phyloP scores from a whole-genome alignment of 2,888 invertebrate species.

The Ellobium chinense region DNA sequence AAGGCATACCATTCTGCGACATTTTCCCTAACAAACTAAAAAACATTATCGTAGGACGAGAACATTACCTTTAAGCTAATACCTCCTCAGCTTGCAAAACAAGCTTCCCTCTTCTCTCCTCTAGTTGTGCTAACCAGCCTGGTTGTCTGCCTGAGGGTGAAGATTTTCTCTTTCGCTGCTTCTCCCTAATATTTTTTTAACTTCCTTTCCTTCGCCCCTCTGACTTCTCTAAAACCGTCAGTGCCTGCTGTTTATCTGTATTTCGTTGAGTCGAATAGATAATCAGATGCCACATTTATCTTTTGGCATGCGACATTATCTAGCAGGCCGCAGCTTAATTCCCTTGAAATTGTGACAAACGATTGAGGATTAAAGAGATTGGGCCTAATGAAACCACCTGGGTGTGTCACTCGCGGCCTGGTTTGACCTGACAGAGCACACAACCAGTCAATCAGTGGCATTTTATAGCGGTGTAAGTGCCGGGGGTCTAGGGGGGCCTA shows the following conservation, averaged over 20 bases:
- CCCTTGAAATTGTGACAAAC: conserved; percentile 46
- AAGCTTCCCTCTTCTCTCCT: not conserved
- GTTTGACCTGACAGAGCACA: conserved; percentile 17
- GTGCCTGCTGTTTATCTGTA: conserved; percentile 13
- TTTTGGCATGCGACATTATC: conserved; percentile 43
- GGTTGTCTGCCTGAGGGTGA: too few species aligned
- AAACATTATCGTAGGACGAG: too few species aligned
- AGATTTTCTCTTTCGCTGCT: not conserved
- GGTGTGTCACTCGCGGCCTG: conserved; percentile 21
- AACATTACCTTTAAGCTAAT: too few species aligned
- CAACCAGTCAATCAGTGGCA: conserved; percentile 9
- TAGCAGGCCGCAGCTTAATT: conserved; percentile 25
- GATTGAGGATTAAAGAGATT: conserved; percentile 36
- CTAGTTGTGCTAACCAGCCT: not conserved
- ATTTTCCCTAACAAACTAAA: too few species aligned
- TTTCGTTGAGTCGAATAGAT: conserved; percentile 1
- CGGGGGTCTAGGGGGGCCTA: not conserved
- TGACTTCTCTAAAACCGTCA: not conserved
- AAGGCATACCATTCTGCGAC: too few species aligned
- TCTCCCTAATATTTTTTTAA: too few species aligned
- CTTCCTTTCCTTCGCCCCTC: too few species aligned
- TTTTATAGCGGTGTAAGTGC: conserved; percentile 10
- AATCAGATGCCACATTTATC: conserved; percentile 44
- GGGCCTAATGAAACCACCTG: conserved; percentile 44
- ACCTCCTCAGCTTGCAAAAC: not conserved